Evolutionary conservation across 2,113 vertebrate species (phyloP).

Genomic region (Hemiscyllium ocellatum): DNA sequence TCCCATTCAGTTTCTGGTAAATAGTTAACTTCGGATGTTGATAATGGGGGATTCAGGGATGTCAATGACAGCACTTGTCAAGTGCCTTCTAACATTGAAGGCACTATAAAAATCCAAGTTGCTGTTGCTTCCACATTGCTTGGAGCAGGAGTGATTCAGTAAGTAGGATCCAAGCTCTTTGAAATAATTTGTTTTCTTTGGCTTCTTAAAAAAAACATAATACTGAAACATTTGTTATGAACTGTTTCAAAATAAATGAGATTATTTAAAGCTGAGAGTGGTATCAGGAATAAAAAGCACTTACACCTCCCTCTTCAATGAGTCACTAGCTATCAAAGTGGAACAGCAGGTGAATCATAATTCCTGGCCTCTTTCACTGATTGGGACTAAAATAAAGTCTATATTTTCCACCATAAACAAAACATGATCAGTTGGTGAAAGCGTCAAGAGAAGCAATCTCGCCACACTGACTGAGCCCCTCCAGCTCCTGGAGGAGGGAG

Average conservation of each 20-base stretch:
- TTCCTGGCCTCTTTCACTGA: background rate
- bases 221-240: background rate
- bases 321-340: background rate
- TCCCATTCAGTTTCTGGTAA: too few species aligned
- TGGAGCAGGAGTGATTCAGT: background rate
- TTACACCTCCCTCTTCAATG: background rate
- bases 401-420: background rate
- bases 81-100: background rate
- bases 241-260: background rate
- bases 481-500: too few species aligned
- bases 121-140: background rate
- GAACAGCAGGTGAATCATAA: background rate
- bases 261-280: background rate
- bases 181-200: background rate
- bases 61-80: background rate
- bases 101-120: background rate
- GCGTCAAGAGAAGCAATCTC: background rate
- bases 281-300: background rate
- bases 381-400: background rate
- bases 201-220: background rate
- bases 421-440: background rate
- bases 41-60: too few species aligned
- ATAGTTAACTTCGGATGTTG: too few species aligned
- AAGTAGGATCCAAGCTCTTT: too few species aligned
- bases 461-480: background rate